These are phyloP conservation scores for Manis crassicaudata DNA, from an alignment of 2,797 vertebrate genomes.

Conservation along the genomic window DNA sequence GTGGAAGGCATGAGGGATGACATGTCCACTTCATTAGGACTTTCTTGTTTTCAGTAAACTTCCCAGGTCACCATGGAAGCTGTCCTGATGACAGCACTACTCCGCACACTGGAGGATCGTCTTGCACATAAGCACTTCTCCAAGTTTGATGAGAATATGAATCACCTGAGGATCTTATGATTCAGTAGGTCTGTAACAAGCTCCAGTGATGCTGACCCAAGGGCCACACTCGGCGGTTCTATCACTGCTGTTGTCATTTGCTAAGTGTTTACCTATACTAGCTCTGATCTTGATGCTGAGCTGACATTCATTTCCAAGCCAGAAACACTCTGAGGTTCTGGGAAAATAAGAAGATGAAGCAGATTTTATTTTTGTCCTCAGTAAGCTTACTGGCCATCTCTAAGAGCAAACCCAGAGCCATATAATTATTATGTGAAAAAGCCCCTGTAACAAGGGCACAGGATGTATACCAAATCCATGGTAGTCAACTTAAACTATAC, in stretches of 20 bases:
- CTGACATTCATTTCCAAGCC: neutral
- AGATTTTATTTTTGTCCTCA: neutral
- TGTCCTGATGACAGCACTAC: neutral
- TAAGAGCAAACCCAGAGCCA: neutral
- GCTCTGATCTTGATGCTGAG: neutral
- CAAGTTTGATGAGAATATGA: neutral
- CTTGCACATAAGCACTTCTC: neutral
- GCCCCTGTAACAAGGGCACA: neutral
- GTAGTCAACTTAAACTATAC: neutral
- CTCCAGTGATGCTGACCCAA: fast-evolving
- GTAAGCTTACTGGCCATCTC: neutral
- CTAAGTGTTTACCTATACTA: neutral
- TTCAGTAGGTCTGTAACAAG: neutral
- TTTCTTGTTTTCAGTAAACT: neutral
- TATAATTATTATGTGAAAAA: neutral
- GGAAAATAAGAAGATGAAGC: neutral
- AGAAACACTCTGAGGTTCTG: neutral
- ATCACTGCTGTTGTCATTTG: neutral
- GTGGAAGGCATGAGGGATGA: neutral
- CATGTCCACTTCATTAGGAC: neutral
- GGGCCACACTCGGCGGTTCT: neutral
- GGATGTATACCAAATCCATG: neutral
- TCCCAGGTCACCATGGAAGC: neutral
- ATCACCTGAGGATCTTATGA: neutral
- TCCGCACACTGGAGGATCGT: neutral